A percentile compares a stretch with the other conserved stretches of the same genome.
Evolutionary conservation across 2,888 invertebrate species (phyloP).

Genomic region (Agrotis ipsilon): DNA sequence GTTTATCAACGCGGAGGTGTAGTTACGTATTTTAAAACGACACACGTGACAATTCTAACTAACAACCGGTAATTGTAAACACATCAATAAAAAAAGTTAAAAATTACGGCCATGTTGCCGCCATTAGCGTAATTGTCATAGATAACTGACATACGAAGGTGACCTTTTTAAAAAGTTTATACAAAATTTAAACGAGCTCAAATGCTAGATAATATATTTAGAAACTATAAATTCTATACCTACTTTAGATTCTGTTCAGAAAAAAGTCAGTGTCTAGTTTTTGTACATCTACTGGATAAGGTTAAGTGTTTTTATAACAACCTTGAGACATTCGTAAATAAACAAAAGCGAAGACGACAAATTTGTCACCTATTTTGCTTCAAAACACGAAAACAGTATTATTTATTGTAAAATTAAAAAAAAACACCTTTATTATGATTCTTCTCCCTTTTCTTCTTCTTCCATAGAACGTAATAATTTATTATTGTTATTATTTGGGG

Average conservation of each 20-base stretch:
- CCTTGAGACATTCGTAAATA: constrained; percentile 10
- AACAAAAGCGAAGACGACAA: no score
- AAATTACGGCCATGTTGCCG: constrained; percentile 13
- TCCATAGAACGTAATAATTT: no score
- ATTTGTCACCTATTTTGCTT: no score
- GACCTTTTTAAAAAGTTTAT: constrained; percentile 1
- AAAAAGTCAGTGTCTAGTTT: neutral
- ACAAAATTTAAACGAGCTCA: neutral
- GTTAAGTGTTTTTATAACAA: neutral
- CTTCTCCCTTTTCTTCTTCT: no score
- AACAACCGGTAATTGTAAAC: constrained; percentile 21
- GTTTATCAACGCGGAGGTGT: neutral
- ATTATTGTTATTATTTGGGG: no score
- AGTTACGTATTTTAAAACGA: neutral
- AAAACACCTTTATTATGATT: no score
- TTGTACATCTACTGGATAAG: constrained; percentile 10
- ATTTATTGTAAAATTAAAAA: no score
- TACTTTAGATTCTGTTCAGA: neutral
- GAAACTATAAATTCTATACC: neutral
- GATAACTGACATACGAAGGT: constrained; percentile 29
- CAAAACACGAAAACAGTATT: neutral
- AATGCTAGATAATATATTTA: neutral
- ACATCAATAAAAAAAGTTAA: constrained; percentile 20
- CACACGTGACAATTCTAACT: neutral
- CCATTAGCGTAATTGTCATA: constrained; percentile 35